Base-by-base conservation (phyloP, 1,140 invertebrate genomes). In the Caerostris extrusa region DNA sequence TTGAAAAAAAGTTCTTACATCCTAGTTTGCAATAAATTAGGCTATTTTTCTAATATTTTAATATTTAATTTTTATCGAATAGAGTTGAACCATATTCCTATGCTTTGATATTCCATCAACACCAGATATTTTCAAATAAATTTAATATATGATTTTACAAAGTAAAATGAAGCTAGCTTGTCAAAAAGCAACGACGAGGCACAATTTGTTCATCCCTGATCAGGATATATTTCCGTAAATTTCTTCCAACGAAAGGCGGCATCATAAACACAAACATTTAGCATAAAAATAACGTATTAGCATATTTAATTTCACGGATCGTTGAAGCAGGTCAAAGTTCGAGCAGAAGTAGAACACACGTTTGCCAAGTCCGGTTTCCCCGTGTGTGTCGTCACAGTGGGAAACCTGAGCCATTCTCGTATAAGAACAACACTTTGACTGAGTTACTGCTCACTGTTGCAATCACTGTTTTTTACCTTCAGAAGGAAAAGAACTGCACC, bases 281-380 rank as follows among this genome's bases (percentile, higher is more conserved):
- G 3, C 61, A 1, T 64, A 14, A 12, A 64, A 64, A 14, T 64
- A 17, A 64, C 61, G 17, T 64, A 64, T 64, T 14, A 50, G 53
- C 71, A 77, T 77, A 77, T 77, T 50, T 77, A 77, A 12, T 77
- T 77, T 77, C 71, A 77, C 34, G 71, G 71, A 77, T 77, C 71
- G 71, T 83, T 55, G 3, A 56, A 83, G 56, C 82, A 7, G 82
- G 82, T 58, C 82, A 83, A 19, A 83, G 82, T 83, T 83, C 82
- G 56, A 4, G 3, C 17, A 14, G 55, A 83, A 83, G 82, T 83
- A 19, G 82, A 83, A 83, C 82, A 83, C 82, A 83, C 82, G 82
- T 83, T 83, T 53, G 6, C 56, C 82, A 83, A 19, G 82, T 83
- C 82, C 82, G 82, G 82, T 83, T 83, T 83, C 82, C 8, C 71